A percentile compares a stretch with the other conserved stretches of the same genome.
Conservation (phyloP, 2,888 invertebrate genomes). For the Tethea ocularis region DNA sequence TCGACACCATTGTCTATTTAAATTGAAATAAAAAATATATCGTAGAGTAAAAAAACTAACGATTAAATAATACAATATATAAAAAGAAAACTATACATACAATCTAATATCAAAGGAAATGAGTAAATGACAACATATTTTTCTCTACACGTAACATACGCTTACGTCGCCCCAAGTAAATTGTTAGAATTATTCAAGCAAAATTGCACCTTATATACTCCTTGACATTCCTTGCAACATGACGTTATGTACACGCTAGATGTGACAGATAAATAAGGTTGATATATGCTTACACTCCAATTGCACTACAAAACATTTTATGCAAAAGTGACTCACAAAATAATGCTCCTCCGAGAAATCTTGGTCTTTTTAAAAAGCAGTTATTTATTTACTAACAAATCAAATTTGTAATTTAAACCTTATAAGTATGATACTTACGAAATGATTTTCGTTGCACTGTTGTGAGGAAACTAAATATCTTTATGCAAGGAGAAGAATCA, state of each 20-base stretch:
- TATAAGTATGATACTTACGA: no score
- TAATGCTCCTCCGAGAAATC: neutral
- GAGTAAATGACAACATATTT: neutral
- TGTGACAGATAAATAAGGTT: conserved; percentile 3
- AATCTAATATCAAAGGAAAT: neutral
- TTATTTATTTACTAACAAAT: neutral
- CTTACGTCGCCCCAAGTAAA: conserved; percentile 26
- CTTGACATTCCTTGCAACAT: conserved; percentile 18
- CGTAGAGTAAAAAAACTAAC: no score
- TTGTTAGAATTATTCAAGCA: conserved; percentile 40
- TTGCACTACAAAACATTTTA: neutral
- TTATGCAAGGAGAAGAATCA: no score
- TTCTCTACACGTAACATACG: conserved; percentile 7
- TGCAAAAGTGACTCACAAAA: neutral
- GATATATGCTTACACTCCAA: neutral
- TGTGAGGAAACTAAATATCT: no score
- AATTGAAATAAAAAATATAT: no score
- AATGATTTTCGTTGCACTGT: no score
- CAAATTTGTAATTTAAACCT: neutral
- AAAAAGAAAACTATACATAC: neutral
- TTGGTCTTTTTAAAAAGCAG: neutral
- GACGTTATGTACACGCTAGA: neutral
- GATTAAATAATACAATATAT: neutral
- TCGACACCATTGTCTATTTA: no score
- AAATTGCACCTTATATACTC: conserved; percentile 35